Base-by-base conservation (phyloP, 2,113 vertebrate genomes). In the Dipodomys ordii region DNA sequence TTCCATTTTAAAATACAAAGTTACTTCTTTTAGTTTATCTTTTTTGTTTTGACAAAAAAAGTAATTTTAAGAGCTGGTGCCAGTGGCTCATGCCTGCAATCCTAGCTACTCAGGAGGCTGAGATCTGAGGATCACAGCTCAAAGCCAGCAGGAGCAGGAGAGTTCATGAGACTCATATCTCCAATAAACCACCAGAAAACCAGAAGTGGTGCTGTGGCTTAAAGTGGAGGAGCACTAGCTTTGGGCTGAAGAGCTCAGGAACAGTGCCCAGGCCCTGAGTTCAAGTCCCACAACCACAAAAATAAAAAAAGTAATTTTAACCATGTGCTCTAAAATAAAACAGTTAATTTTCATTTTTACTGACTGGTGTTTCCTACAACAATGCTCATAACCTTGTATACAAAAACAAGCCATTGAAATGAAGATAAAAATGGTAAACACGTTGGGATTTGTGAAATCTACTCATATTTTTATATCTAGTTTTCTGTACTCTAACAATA, bases 401-500 rank as follows among this genome's bases (percentile, higher is more conserved):
- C 92, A 90, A 97, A 94, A 87, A 94, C 90, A 96, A 83, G 83
- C 0, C 44, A 35, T 49, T 44, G 90, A 68, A 95, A 93, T 15
- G 85, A 88, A 96, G 49, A 73, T 46, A 57, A 73, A 94, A 97
- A 83, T 88, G 46, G 85, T 87, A 96, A 95, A 92, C 73, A 95
- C 84, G 57, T n/a, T 35, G 64, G 22, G 44, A 60, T 93, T 96
- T 97, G 87, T 65, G 71, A 92, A 95, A 49, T 68, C 12, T 57
- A 57, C 53, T 15, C 53, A 57, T 19, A 64, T 16, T 35, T 28
- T 3, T 65, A 15, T 35, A 44, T 81, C 44, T 92, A 62, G 57
- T 27, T 88, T 73, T 30, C 44, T 16, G 5, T 53, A 74, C 25
- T 83, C 83, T 87, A 25, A 83, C 25, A 83, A 74, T 49, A 80